Evolutionary conservation across 1,140 invertebrate species (phyloP).

Genomic region (Copidosoma floridanum): DNA sequence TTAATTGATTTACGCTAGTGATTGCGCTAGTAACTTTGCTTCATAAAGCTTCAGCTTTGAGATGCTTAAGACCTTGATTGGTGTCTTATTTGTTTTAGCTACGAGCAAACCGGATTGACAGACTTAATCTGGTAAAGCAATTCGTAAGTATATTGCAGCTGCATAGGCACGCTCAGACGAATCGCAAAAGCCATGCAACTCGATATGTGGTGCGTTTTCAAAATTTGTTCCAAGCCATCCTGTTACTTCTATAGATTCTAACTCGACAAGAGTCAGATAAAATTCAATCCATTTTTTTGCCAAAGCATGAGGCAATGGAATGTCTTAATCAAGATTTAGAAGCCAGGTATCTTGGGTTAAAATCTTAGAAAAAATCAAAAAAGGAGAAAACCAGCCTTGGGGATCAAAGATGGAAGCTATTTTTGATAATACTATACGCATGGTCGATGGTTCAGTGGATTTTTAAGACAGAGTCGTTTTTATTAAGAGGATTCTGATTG

Average conservation of each 20-base stretch:
- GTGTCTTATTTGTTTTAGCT: constrained; percentile 26
- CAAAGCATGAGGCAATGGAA: background rate
- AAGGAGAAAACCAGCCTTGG: background rate
- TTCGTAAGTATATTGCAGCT: constrained; percentile 23
- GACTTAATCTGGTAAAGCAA: background rate
- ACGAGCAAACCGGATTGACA: constrained; percentile 7
- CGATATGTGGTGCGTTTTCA: background rate
- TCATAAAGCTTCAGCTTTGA: constrained; percentile 45
- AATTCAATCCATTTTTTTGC: background rate
- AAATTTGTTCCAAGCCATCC: background rate
- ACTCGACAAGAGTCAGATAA: background rate
- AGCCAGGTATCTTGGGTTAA: constrained; percentile 3
- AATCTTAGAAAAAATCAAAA: background rate
- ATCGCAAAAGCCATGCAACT: constrained; percentile 30
- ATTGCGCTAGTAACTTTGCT: constrained; percentile 34
- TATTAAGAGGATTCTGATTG: background rate
- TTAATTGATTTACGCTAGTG: constrained; percentile 14
- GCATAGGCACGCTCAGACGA: constrained; percentile 25
- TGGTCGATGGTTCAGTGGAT: background rate
- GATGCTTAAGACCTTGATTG: constrained; percentile 32
- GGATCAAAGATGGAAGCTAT: background rate
- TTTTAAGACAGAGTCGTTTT: background rate
- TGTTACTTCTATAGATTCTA: background rate
- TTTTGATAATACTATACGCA: background rate
- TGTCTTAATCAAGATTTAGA: constrained; percentile 2